Base-by-base conservation (phyloP, 1,140 invertebrate genomes). In the Cephus cinctus region DNA sequence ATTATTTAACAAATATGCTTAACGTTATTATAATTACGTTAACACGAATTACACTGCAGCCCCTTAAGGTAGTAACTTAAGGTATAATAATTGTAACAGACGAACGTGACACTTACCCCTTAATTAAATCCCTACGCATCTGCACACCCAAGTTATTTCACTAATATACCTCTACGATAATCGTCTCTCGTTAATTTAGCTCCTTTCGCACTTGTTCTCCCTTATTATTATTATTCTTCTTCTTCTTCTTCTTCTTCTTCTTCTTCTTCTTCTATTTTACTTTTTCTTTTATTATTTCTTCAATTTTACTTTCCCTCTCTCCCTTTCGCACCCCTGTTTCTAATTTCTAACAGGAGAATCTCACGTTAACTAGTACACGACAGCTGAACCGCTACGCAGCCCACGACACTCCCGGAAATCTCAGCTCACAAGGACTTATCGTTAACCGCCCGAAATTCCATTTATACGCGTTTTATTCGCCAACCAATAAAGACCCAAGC, bases 91-190 rank as follows among this genome's bases (percentile, higher is more conserved):
- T 27, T 27, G 15, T 23, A 23, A 18, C 3, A 32, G 20, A 32
- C 11, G 11, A 31, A 19, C 22, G 18, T 5, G 19, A 54, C 43
- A 50, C 61, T 48, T 52, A 63, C 61, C 54, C 52, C 36, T 54
- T 54, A 53, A 63, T 63, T 51, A 57, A 63, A 60, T 62, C 54
- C 45, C 14, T 41, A 9, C 27, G 43, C 30, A 48, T 56, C 50
- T 34, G 18, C 15, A 40, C 38, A 25, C 43, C 50, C 32, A n/a
- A 39, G 30, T 43, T 22, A 21, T 21, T 32, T 32, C 18, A n/a
- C n/a, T n/a, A n/a, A n/a, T n/a, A n/a, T n/a, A n/a, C n/a, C n/a
- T n/a, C n/a, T n/a, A n/a, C n/a, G n/a, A n/a, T n/a, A n/a, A n/a
- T n/a, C n/a, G n/a, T n/a, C n/a, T n/a, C n/a, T n/a, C n/a, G n/a